Evolutionary conservation across 1,140 invertebrate species (phyloP).

Genomic region (Samia ricini): DNA sequence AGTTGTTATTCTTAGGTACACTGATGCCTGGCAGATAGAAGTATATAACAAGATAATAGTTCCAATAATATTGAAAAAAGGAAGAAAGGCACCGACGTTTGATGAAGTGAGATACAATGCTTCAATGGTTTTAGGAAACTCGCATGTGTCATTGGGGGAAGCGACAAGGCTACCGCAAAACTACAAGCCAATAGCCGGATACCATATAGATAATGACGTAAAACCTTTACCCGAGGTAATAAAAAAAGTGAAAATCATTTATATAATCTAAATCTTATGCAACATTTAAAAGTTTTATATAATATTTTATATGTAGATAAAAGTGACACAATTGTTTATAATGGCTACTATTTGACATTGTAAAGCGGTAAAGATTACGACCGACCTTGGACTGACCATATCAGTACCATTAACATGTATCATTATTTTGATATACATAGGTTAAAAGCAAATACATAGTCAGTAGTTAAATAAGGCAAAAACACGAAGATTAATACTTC

Average conservation of each 20-base stretch:
- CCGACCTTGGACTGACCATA: too few species aligned
- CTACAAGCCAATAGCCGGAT: constrained; percentile 38
- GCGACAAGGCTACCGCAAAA: constrained; percentile 31
- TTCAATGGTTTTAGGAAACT: constrained; percentile 37
- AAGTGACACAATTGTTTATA: too few species aligned
- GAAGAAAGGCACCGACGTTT: constrained; percentile 20
- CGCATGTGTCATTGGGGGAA: constrained; percentile 32
- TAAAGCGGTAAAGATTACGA: too few species aligned
- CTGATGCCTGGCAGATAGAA: constrained; percentile 5
- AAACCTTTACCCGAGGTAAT: constrained; percentile 25
- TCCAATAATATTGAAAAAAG: constrained; percentile 19
- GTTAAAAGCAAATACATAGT: too few species aligned
- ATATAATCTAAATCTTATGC: neutral
- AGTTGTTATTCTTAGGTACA: constrained; percentile 5
- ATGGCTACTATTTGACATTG: too few species aligned
- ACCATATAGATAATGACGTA: constrained; percentile 30
- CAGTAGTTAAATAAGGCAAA: too few species aligned
- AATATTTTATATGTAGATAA: too few species aligned
- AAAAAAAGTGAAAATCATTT: neutral
- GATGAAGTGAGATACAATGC: constrained; percentile 33
- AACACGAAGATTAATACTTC: too few species aligned
- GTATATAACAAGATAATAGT: constrained; percentile 23
- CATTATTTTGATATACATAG: too few species aligned
- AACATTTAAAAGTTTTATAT: too few species aligned
- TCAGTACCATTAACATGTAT: too few species aligned